Evolutionary conservation across 2,888 invertebrate genomes (phyloP), one percentile per base, ranked within the genome.

Genomic region (Ernsta delagoae): DNA sequence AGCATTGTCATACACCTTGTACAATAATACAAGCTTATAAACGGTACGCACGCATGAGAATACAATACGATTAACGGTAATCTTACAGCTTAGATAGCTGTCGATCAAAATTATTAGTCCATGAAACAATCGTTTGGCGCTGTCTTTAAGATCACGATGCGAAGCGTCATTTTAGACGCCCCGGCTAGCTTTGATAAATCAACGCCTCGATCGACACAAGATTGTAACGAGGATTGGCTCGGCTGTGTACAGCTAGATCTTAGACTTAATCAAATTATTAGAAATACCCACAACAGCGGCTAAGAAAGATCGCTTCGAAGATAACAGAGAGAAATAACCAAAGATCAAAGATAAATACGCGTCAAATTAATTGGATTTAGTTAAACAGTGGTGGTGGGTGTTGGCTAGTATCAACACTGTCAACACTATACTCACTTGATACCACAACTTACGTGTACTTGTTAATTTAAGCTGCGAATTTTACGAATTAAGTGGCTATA

Each of bases 191-290:
- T 34, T 34, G 54, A 56, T 56, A 56, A 56, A 56, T 56, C 56
- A 56, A 56, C 34, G n/a, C 56, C 34, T 34, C 54, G 54, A 31
- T 54, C 54, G 31, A 54, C 24, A 54, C 34, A 5, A 34, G 12
- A 43, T 57, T 7, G 31, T 45, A 12, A 3, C 8, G 24, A 31
- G 57, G 36, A 39, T 36, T 59, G 57, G 34, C 34, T 36, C 39
- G 57, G 34, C 34, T 36, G 12, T 54, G 24, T 31, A 54, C 24
- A 54, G 31, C 34, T 54, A 54, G 54, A 54, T 54, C 54, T 54
- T 54, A 34, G 54, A n/a, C 54, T 34, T 54, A 54, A 54, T 54
- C 34, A 54, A 54, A 54, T 54, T 34, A 54, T 11, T 31, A 54
- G 34, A 31, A 54, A 54, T 54, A 54, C 54, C 50, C 16, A 50